Percentiles rank a stretch among this genome's conserved stretches.
phyloP scores from a whole-genome alignment of 2,113 vertebrate species.

The Fulica atra region DNA sequence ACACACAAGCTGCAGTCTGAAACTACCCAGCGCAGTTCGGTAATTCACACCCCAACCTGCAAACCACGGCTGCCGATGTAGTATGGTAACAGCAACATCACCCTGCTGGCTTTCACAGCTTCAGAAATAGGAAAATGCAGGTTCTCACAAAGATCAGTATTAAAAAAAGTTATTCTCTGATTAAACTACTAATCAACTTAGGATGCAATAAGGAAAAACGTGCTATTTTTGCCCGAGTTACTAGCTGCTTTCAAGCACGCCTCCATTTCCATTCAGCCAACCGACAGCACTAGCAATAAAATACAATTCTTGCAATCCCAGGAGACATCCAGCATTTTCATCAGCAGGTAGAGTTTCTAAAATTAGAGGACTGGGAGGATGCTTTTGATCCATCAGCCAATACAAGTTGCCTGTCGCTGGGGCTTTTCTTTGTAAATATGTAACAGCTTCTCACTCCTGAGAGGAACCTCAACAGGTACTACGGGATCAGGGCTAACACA shows the following conservation, averaged over 20 bases:
- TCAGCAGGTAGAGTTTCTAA: background rate
- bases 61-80: background rate
- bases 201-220: background rate
- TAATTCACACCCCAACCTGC: background rate
- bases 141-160: background rate
- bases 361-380: background rate
- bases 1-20: background rate
- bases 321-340: background rate
- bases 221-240: background rate
- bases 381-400: background rate
- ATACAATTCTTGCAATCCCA: background rate
- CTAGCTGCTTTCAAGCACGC: background rate
- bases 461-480: background rate
- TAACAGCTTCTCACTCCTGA: background rate
- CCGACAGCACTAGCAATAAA: background rate
- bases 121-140: background rate
- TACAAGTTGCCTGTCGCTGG: background rate
- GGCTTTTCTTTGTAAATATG: background rate
- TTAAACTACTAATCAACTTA: background rate
- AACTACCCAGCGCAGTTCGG: background rate
- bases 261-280: background rate
- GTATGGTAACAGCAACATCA: accelerated
- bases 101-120: background rate
- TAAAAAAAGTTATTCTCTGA: background rate
- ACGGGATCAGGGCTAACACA: background rate